Conservation (phyloP, 2,797 vertebrate species). For the Tympanoctomys barrerae region DNA sequence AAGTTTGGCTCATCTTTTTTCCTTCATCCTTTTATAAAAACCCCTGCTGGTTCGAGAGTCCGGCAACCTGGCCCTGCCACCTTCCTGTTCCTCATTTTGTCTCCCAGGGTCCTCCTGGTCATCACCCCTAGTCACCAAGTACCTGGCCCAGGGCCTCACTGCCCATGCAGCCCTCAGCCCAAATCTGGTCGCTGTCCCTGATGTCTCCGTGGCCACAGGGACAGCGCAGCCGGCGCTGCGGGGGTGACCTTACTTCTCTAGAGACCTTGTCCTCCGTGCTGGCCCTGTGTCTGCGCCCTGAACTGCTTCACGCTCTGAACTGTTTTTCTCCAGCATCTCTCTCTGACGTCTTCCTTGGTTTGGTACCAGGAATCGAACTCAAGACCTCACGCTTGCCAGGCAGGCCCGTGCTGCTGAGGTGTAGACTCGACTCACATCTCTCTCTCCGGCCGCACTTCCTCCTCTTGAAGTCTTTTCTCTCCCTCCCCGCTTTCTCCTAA, state of each 20-base stretch:
- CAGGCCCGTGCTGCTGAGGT: too few relatives aligned
- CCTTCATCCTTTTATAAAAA: neutral
- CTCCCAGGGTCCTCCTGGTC: neutral
- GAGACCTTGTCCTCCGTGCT: neutral
- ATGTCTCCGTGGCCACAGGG: neutral
- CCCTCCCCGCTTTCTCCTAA: too few relatives aligned
- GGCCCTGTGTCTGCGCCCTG: neutral
- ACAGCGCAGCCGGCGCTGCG: neutral
- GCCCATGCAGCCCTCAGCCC: too few relatives aligned
- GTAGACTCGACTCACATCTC: too few relatives aligned
- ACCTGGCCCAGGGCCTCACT: too few relatives aligned
- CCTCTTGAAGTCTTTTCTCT: too few relatives aligned
- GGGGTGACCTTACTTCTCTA: neutral
- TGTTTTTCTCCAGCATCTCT: neutral
- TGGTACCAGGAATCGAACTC: too few relatives aligned
- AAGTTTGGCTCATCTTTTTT: neutral
- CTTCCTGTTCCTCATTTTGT: neutral
- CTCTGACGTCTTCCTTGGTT: too few relatives aligned
- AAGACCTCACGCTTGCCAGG: too few relatives aligned
- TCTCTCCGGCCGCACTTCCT: neutral
- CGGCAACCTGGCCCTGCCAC: neutral
- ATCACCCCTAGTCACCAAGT: neutral
- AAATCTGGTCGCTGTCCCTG: neutral
- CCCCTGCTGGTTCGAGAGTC: neutral
- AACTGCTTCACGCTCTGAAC: neutral